These are phyloP conservation scores for Plumapathes pennacea DNA, from an alignment of 92 coral and sea anemone species.

Conservation along the genomic window DNA sequence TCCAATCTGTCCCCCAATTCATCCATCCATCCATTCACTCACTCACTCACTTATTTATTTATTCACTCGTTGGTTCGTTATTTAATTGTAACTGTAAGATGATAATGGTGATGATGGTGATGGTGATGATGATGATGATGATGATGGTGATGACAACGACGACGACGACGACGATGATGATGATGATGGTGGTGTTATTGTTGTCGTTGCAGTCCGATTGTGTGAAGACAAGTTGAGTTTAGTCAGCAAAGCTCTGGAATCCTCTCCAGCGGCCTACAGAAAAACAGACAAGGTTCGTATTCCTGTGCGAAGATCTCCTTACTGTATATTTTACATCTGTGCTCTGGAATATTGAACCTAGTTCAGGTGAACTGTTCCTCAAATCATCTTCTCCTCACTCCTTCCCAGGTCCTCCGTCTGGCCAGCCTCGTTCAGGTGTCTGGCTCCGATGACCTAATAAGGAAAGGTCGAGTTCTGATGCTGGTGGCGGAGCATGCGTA, in stretches of 20 bases:
- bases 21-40: background rate
- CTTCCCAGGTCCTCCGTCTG: constrained; percentile 67
- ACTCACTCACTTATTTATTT: background rate
- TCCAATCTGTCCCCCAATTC: background rate
- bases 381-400: background rate
- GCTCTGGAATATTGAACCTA: too few species aligned
- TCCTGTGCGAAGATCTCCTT: too few species aligned
- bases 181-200: too few species aligned
- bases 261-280: constrained; percentile 69
- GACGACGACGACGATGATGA: too few species aligned
- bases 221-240: constrained; percentile 93
- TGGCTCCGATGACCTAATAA: constrained; percentile 73
- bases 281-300: constrained; percentile 77
- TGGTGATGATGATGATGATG: too few species aligned
- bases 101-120: too few species aligned
- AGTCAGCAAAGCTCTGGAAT: constrained; percentile 71
- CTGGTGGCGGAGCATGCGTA: constrained; percentile 78
- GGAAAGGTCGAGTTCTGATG: constrained; percentile 84
- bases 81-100: too few species aligned
- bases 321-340: too few species aligned
- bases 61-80: too few species aligned
- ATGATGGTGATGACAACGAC: too few species aligned
- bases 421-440: constrained; percentile 87
- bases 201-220: constrained; percentile 69
- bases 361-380: too few species aligned